A percentile compares a stretch with the other conserved stretches of the same genome.
phyloP scores from a whole-genome alignment of 2,888 invertebrate species.

The Pandemis cinnamomeana region DNA sequence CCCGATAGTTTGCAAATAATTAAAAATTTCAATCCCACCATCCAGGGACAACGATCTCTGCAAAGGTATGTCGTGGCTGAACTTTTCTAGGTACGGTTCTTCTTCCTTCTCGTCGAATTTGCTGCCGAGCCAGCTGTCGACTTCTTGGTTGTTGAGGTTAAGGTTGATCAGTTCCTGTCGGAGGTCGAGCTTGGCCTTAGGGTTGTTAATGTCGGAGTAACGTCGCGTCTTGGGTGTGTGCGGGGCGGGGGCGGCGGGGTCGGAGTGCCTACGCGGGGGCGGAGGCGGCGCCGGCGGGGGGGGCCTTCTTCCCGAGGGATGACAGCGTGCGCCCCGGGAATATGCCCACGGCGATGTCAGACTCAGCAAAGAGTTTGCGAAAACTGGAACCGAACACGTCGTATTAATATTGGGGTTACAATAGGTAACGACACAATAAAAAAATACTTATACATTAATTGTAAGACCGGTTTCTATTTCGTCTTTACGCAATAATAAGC shows the following conservation, averaged over 20 bases:
- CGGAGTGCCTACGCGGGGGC: conserved; percentile 75
- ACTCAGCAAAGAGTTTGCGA: conserved; percentile 95
- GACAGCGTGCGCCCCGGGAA: conserved; percentile 93
- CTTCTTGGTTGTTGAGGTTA: conserved; percentile 65
- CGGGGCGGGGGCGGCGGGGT: conserved; percentile 51
- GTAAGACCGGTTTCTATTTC: too few species aligned
- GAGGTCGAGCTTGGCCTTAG: conserved; percentile 63
- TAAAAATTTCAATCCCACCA: conserved; percentile 70
- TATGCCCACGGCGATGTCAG: conserved; percentile 87
- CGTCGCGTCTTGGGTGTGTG: conserved; percentile 50
- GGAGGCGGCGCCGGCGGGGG: conserved; percentile 73
- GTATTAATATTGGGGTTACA: neutral
- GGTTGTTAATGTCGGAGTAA: conserved; percentile 58
- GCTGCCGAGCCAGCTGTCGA: conserved; percentile 70
- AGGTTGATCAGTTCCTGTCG: conserved; percentile 70
- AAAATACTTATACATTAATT: too few species aligned
- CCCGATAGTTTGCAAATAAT: conserved; percentile 66
- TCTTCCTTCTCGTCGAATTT: conserved; percentile 63
- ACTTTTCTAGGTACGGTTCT: conserved; percentile 53
- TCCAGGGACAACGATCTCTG: conserved; percentile 74
- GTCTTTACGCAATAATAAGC: too few species aligned
- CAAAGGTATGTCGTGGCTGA: conserved; percentile 67
- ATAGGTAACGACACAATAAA: too few species aligned
- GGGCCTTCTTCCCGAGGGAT: conserved; percentile 90
- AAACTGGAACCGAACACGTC: conserved; percentile 85